Evolutionary conservation across 2,888 invertebrate genomes (phyloP), one percentile per base, ranked within the genome.

Genomic region (Erynnis tages): DNA sequence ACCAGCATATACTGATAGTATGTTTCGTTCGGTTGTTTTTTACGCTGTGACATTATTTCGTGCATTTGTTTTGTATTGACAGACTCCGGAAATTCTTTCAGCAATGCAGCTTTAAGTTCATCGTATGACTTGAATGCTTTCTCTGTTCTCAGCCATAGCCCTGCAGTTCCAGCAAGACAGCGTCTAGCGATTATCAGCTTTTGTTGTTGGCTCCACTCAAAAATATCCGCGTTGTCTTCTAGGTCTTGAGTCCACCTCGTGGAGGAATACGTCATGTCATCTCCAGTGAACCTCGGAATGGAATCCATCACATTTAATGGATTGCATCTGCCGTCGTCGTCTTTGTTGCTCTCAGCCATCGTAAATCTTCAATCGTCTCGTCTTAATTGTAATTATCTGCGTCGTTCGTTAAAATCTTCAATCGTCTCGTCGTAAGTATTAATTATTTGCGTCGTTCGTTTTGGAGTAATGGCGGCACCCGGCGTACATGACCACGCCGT

Each of bases 1-100:
- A 43, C 10, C 0, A 64, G 41, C 60, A 66, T 58, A 17, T 62
- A 67, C 11, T 60, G 38, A 4, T 50, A 43, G 25, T 21, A 58
- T 1, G 41, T 54, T 40, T 64, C 61, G 10, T 55, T 21, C 0
- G 8, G 13, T 1, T 38, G 16, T 13, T 63, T 64, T 27, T 57
- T 61, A 1, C 64, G 21, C 2, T 21, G 6, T 1, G 34, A 8
- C 61, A 62, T 59, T 1, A 61, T n/a, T 29, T 63, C 62, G 13
- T 66, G 63, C 16, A 21, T 41, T 41, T 41, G 11, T 29, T 43
- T 43, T 16, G 10, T 23, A 6, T 43, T 43, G 2, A 17, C n/a
- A 3, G 27, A 17, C n/a, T 13, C 29, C 10, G 41, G 29, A 17
- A 43, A 43, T 21, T 43, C 29, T 4, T 29, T 43, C 10, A 29